These are phyloP conservation scores for Ivindomyrus marchei DNA, from an alignment of 2,113 vertebrate genomes.

Conservation along the genomic window DNA sequence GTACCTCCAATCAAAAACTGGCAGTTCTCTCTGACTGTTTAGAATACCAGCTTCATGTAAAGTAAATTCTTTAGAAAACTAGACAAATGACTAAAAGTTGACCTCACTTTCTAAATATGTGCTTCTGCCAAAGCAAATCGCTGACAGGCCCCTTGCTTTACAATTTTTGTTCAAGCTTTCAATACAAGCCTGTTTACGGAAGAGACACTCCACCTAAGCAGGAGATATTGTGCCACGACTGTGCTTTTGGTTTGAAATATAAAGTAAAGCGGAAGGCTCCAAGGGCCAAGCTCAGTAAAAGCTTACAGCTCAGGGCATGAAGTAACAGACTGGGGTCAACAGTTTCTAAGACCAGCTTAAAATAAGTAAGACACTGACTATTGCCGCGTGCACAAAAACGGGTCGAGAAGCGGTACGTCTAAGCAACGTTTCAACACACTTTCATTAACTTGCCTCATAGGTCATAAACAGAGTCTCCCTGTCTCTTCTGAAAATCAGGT, in stretches of 20 bases:
- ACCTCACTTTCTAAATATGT: neutral
- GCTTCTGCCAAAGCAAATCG: neutral
- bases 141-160: neutral
- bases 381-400: neutral
- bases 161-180: neutral
- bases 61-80: neutral
- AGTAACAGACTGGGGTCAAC: neutral
- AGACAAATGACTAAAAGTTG: neutral
- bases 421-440: neutral
- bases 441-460: neutral
- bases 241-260: neutral
- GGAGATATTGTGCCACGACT: neutral
- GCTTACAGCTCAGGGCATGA: neutral
- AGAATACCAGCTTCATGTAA: neutral
- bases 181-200: neutral
- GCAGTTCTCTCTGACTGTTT: neutral
- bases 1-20: neutral
- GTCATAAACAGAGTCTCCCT: neutral
- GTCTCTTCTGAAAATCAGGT: neutral
- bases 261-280: neutral
- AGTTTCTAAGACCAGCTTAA: neutral
- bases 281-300: neutral
- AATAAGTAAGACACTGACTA: neutral
- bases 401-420: neutral
- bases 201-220: neutral